These are phyloP conservation scores for Hylaeus anthracinus DNA, from an alignment of 1,140 invertebrate species.

Conservation along the genomic window DNA sequence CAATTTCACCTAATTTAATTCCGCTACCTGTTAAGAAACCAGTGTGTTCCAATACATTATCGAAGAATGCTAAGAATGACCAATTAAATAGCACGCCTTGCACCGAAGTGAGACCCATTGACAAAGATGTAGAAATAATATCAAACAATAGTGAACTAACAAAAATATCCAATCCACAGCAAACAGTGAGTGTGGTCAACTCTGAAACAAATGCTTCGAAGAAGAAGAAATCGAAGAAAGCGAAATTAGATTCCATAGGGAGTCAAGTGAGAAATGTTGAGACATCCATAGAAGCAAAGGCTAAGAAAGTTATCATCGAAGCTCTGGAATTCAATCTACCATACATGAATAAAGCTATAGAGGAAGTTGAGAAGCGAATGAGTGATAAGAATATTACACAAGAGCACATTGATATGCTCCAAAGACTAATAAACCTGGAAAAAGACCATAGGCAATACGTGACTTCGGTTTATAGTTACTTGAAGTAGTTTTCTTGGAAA, in stretches of 20 bases:
- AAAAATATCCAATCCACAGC: not conserved
- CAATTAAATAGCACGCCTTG: not conserved
- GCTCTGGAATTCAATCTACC: slow-evolving; percentile 27
- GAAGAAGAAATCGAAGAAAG: slow-evolving; percentile 20
- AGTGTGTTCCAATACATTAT: not conserved
- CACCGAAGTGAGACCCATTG: not conserved
- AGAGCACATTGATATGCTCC: slow-evolving; percentile 31
- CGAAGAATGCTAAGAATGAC: not conserved
- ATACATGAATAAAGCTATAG: slow-evolving; percentile 41
- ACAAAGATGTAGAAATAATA: not conserved
- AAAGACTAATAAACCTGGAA: slow-evolving; percentile 42
- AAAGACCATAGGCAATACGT: slow-evolving; percentile 19
- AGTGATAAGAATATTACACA: slow-evolving; percentile 18
- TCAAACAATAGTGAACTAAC: not conserved
- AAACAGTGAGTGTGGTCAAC: not conserved
- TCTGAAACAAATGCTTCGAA: not conserved
- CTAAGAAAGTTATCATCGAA: slow-evolving; percentile 1
- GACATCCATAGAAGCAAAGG: slow-evolving; percentile 4
- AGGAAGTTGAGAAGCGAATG: slow-evolving; percentile 36
- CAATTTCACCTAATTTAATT: not conserved
- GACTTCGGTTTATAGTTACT: slow-evolving; percentile 38
- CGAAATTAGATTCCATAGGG: not conserved
- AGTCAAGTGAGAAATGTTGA: not conserved
- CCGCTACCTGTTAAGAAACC: not conserved
- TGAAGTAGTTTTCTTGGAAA: slow-evolving; percentile 1